Base-by-base conservation (phyloP, 1,140 invertebrate genomes). In the Drosophila ogumai region DNA sequence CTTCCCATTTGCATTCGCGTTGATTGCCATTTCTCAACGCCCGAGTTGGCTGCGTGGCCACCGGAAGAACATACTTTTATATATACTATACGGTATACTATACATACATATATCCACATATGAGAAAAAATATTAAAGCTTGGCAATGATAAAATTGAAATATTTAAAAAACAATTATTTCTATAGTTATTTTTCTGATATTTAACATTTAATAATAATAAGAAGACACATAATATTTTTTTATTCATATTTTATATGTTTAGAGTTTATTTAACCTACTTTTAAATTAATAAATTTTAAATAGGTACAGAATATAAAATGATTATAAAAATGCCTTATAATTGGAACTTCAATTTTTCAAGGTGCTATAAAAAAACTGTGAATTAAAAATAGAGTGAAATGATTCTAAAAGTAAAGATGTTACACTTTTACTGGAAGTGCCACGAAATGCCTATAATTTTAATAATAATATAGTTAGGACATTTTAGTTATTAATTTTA, bases 11-110 rank as follows among this genome's bases (percentile, higher is more conserved):
- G 41, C 28, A 54, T 36, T 19, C 32, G 17, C 22, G 34, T 17
- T 74, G 40, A 57, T 55, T 54, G 50, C 43, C 36, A 41, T 52
- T 49, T 40, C 58, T 75, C 63, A 44, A 32, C 66, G 66, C 63
- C 47, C 41, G 10, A 36, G 32, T 34, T 44, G 15, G 63, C 22
- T 68, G 61, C 65, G 61, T 68, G 61, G 65, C 44, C 31, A 40
- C 32, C 15, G 66, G 68, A 46, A 46, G 65, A 59, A 36, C 32
- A 54, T 34, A 15, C 32, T 34, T 19, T 19, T 32, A 52, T 19
- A 34, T 32, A 5, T 2, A 19, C 17, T 15, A 15, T 32, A 32
- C 31, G 1, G 31, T 9, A 47, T 22, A 7, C 2, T 19, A 1
- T 7, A 46, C 1, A 6, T 13, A 3, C 1, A 44, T 25, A 5